A percentile compares a stretch with the other conserved stretches of the same genome.
Evolutionary conservation across 2,888 invertebrate genomes (phyloP).

Genomic region (Nudaria mundana): DNA sequence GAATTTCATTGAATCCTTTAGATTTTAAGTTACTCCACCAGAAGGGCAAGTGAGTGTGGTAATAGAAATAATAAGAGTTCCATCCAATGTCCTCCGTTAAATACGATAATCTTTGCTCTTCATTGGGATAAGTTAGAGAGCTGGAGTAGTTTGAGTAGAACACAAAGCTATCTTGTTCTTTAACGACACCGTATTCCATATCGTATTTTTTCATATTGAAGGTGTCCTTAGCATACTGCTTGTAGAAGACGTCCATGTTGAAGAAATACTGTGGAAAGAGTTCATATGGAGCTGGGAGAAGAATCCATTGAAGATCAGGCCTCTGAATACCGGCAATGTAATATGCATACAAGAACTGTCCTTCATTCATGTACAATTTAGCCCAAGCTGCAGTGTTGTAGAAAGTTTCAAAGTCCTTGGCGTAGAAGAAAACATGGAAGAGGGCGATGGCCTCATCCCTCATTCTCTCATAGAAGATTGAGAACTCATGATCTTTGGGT

Average conservation of each 20-base stretch:
- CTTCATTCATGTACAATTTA: constrained; percentile 81
- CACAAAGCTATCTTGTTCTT: constrained; percentile 62
- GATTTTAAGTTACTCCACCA: constrained; percentile 80
- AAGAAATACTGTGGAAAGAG: constrained; percentile 84
- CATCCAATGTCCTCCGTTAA: constrained; percentile 86
- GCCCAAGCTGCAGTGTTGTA: constrained; percentile 80
- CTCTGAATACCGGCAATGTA: constrained; percentile 82
- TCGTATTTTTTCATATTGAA: constrained; percentile 37
- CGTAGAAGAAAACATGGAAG: constrained; percentile 80
- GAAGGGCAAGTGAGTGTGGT: constrained; percentile 83
- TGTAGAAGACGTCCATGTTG: constrained; percentile 77
- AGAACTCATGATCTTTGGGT: constrained; percentile 73
- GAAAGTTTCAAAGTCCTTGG: constrained; percentile 83
- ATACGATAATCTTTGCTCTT: constrained; percentile 83
- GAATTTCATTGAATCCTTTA: constrained; percentile 73
- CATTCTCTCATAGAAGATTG: constrained; percentile 67
- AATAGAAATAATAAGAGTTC: constrained; percentile 84
- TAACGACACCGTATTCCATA: constrained; percentile 24
- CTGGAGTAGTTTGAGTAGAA: constrained; percentile 82
- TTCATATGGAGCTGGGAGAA: constrained; percentile 86
- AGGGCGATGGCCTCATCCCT: constrained; percentile 74
- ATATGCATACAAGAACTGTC: constrained; percentile 83
- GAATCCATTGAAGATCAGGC: constrained; percentile 77
- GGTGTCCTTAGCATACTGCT: constrained; percentile 62
- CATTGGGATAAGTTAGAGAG: constrained; percentile 68